Percentiles rank a stretch among this genome's conserved stretches.
Evolutionary conservation across 2,113 vertebrate genomes (phyloP).

Genomic region (Syngnathoides biaculeatus): DNA sequence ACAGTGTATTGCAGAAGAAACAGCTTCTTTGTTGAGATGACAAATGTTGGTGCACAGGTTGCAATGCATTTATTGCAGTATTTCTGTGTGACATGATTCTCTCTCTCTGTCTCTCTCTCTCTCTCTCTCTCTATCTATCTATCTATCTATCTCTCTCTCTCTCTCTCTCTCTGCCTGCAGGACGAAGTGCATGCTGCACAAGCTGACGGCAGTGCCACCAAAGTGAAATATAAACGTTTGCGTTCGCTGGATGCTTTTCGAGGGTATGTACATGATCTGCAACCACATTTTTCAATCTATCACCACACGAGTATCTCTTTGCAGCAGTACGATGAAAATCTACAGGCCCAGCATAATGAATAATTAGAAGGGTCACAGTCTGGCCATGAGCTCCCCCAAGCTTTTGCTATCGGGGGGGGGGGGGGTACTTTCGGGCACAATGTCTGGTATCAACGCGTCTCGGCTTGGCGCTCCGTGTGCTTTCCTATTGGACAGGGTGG

Average conservation of each 20-base stretch:
- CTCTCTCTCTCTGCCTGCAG: constrained; percentile 22
- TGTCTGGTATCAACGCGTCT: constrained; percentile 64
- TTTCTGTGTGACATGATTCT: constrained; percentile 5
- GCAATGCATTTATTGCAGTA: not conserved
- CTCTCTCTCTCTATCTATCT: too few relatives aligned
- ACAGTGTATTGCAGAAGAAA: not conserved
- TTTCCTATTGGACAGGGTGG: constrained; percentile 76
- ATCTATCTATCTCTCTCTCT: constrained; percentile 6
- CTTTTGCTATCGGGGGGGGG: constrained; percentile 62
- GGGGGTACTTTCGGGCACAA: constrained; percentile 62
- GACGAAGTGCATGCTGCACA: constrained; percentile 14
- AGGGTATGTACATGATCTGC: constrained; percentile 60
- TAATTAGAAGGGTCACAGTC: constrained; percentile 72
- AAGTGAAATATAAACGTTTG: constrained; percentile 54
- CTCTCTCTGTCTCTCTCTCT: too few relatives aligned
- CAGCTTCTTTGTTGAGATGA: not conserved
- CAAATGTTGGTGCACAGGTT: not conserved
- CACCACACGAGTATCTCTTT: constrained; percentile 51
- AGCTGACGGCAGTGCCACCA: constrained; percentile 10
- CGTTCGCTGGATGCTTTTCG: constrained; percentile 69
- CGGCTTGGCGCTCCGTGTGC: constrained; percentile 63
- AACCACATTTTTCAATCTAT: constrained; percentile 31
- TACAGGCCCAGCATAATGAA: constrained; percentile 60
- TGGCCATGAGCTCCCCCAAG: constrained; percentile 70
- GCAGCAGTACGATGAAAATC: constrained; percentile 43